These are phyloP conservation scores for Coendou prehensilis DNA, from an alignment of 2,797 vertebrate genomes.

Conservation along the genomic window DNA sequence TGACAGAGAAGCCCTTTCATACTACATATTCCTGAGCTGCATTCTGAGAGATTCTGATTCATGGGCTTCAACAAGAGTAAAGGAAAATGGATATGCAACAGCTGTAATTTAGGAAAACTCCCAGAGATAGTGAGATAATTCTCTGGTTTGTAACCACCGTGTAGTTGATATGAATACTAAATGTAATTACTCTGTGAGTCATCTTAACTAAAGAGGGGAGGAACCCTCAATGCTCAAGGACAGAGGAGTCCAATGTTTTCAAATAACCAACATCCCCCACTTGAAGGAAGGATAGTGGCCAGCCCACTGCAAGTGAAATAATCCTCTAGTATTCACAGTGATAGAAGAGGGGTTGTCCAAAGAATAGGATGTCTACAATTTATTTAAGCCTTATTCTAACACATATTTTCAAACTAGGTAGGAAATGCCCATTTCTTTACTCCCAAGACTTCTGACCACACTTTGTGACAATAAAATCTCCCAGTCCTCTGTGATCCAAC, in stretches of 20 bases:
- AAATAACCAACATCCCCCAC: neutral
- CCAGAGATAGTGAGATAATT: neutral
- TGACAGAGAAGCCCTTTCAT: neutral
- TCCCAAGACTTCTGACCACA: neutral
- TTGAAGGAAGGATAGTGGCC: neutral
- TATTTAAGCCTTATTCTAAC: conserved; percentile 22
- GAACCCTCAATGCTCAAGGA: neutral
- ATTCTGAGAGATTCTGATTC: neutral
- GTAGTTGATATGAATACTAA: neutral
- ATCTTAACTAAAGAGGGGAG: neutral
- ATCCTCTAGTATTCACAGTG: neutral
- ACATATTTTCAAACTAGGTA: neutral
- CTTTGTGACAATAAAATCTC: neutral
- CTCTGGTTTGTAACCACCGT: neutral
- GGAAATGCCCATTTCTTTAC: conserved; percentile 2
- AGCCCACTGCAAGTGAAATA: neutral
- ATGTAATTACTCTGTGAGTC: neutral
- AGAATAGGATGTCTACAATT: neutral
- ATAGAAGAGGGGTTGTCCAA: neutral
- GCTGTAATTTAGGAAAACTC: neutral
- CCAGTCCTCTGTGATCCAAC: neutral
- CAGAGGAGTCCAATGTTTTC: neutral
- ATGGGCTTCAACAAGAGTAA: no score
- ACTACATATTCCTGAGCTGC: neutral
- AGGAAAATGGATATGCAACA: neutral